Conservation (phyloP, 2,888 invertebrate genomes). For the Stenolophus ochropezus region DNA sequence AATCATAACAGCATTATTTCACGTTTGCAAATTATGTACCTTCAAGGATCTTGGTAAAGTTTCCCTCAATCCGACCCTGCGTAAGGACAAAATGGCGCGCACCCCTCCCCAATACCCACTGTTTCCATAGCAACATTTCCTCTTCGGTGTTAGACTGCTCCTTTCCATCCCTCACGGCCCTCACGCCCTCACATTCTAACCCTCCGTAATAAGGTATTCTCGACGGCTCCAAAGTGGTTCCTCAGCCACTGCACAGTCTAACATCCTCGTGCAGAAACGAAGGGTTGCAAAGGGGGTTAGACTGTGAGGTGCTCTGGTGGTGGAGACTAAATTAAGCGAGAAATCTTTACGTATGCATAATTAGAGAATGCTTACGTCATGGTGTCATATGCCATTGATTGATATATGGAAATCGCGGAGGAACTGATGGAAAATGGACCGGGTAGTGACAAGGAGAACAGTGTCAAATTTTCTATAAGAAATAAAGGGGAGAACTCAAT, state of each 20-base stretch:
- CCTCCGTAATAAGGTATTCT: slow-evolving; percentile 55
- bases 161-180: background rate
- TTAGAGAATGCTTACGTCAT: slow-evolving; percentile 71
- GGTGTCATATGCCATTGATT: slow-evolving; percentile 58
- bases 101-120: slow-evolving; percentile 31
- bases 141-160: slow-evolving; percentile 44
- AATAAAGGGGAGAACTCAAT: background rate
- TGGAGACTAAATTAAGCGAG: slow-evolving; percentile 73
- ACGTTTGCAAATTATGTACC: background rate
- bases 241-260: slow-evolving; percentile 21
- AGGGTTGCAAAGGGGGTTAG: background rate
- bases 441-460: slow-evolving; percentile 11
- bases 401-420: slow-evolving; percentile 52
- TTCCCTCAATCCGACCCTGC: slow-evolving; percentile 45
- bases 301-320: slow-evolving; percentile 1
- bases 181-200: slow-evolving; percentile 36
- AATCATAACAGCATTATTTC: no score
- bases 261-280: background rate
- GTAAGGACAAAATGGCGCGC: slow-evolving; percentile 71
- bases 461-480: background rate
- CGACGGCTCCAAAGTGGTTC: slow-evolving; percentile 49
- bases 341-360: slow-evolving; percentile 73
- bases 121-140: slow-evolving; percentile 52
- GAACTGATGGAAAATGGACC: slow-evolving; percentile 6
- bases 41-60: no score